Evolutionary conservation across 2,797 vertebrate species (phyloP), one percentile per base, ranked within the genome.

Genomic region (Menidia menidia): DNA sequence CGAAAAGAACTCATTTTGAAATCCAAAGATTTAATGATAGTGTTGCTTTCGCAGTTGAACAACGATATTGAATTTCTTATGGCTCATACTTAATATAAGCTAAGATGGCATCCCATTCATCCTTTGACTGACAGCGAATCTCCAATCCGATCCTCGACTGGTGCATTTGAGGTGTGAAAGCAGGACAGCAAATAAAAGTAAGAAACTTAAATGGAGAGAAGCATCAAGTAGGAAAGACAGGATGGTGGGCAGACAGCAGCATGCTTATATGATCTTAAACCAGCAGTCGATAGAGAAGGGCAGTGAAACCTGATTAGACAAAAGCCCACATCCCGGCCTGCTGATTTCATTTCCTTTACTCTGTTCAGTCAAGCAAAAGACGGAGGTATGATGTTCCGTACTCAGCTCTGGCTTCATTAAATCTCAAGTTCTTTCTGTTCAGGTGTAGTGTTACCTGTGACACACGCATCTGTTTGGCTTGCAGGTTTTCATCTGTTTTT

Each of bases 271-370:
- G 87, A 90, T 89, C 87, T 80, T 82, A 80, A 86, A 87, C 87
- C 83, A 77, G 81, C 84, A 89, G 89, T 92, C 88, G 81, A 92
- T 92, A 78, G 77, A 56, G 58, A 80, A 82, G 85, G 88, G 77
- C 44, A 62, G 82, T 80, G 82, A 87, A 92, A 93, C 83, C 78
- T 90, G 88, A 92, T 93, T 92, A 92, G 78, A 81, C 86, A 87
- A 2, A 75, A 81, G 87, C 88, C 87, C 87, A 88, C 84, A 90
- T 90, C 88, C 88, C 68, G 54, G 87, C 80, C 79, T 75, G 87
- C 85, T 88, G 83, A 89, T 89, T 88, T 84, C 71, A 88, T 92
- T 92, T 88, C 82, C 71, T 70, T 76, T 81, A 25, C 80, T 83
- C 75, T 45, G 77, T 85, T 75, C 73, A 47, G 78, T 39, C 16